Evolutionary conservation across 2,113 vertebrate genomes (phyloP), one percentile per base, ranked within the genome.

Genomic region (Nymphicus hollandicus): DNA sequence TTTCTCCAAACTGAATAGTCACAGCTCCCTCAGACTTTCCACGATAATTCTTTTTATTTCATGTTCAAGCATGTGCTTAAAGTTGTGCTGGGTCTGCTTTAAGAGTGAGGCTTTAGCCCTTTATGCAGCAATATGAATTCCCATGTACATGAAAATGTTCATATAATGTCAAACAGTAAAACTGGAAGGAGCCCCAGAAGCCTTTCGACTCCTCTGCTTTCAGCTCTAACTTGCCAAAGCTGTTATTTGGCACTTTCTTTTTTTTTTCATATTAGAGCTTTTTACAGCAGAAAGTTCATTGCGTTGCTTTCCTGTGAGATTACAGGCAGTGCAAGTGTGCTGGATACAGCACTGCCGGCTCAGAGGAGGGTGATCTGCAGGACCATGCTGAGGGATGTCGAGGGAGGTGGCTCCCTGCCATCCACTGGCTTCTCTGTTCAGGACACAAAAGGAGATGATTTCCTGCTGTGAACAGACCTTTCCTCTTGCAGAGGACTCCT

Each of bases 361-460:
- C 29, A 4, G 39, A n/a, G 44, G 17, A 52, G 50, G 43, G 1
- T 13, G 78, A 27, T 85, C 35, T 11, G 4, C 0, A 0, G 27
- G 12, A 43, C 2, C 2, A 5, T 20, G 27, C 29, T 1, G 1
- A n/a, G 56, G 35, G 35, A 25, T 69, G 61, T 17, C n/a, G 60
- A 8, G 29, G 13, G 56, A 41, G 18, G 13, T 33, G 19, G 52
- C 1, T 31, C 20, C 33, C 33, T 13, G 2, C 14, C 35, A 16
- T 8, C 39, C 33, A 0, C 43, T 13, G 6, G 25, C 33, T 86
- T 31, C 55, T 37, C 43, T 60, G 12, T 73, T 55, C 56, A n/a
- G 86, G 65, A 43, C 39, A 39, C 58, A 31, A 49, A 39, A 29
- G 77, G n/a, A 60, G 10, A 46, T 1, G 9, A 12, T 19, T n/a